These are phyloP conservation scores for Incurvaria masculella DNA, from an alignment of 2,888 invertebrate genomes.

Conservation along the genomic window DNA sequence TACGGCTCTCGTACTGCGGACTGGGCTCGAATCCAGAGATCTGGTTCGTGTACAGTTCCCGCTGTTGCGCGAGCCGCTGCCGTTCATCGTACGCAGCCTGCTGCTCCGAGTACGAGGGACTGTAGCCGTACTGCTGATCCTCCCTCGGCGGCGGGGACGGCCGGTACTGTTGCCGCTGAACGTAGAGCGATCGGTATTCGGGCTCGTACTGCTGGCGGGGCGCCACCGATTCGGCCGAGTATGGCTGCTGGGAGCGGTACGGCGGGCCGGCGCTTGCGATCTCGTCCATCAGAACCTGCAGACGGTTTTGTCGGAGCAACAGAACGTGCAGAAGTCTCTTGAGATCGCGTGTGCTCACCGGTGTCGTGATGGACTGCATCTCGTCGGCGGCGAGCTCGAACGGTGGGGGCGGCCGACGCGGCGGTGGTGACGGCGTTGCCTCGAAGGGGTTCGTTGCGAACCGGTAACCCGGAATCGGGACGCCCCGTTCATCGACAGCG, in stretches of 20 bases:
- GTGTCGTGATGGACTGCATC: slow-evolving; percentile 61
- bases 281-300: slow-evolving; percentile 56
- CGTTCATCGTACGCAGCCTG: neutral
- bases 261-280: slow-evolving; percentile 31
- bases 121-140: neutral
- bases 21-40: slow-evolving; percentile 32
- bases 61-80: slow-evolving; percentile 17
- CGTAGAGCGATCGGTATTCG: neutral
- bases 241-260: slow-evolving; percentile 28
- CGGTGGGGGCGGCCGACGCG: slow-evolving; percentile 36
- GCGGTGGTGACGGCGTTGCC: slow-evolving; percentile 21
- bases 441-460: slow-evolving; percentile 35
- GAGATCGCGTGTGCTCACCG: slow-evolving; percentile 68
- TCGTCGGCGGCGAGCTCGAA: slow-evolving; percentile 46
- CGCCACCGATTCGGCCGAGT: slow-evolving; percentile 25
- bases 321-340: slow-evolving; percentile 64
- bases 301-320: slow-evolving; percentile 59
- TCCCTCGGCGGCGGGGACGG: neutral
- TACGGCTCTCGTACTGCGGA: slow-evolving; percentile 44
- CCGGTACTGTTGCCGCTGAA: neutral
- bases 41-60: slow-evolving; percentile 39
- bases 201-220: slow-evolving; percentile 21
- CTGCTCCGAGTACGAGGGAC: slow-evolving; percentile 16
- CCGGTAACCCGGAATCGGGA: slow-evolving; percentile 41
- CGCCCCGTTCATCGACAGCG: slow-evolving; percentile 45